Base-by-base conservation (phyloP, 2,113 vertebrate species). In the Gasterosteus aculeatus region DNA sequence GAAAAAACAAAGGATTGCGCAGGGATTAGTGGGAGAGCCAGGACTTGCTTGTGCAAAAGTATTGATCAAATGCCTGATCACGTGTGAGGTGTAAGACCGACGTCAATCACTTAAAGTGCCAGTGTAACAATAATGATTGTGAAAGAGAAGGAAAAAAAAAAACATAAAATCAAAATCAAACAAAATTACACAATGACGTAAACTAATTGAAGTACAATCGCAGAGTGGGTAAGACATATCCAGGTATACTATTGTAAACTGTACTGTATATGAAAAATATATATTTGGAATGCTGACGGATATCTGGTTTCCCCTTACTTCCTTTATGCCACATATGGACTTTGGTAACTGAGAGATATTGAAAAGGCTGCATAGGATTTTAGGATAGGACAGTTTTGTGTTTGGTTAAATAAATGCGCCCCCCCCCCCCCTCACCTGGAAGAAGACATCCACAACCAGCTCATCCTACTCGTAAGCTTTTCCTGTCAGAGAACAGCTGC, bases 61-160 rank as follows among this genome's bases (percentile, higher is more conserved):
- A 77, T 80, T 69, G 79, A 82, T 84, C 78, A 81, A 82, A 82
- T 80, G 62, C 85, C 91, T 82, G 83, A 89, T 82, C 74, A 77
- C 46, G 26, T 57, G 60, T 79, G 39, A 35, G 80, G 31, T 61
- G 78, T 69, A 81, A 60, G 76, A 89, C 77, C 76, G 76, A 85
- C 35, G 74, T 88, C 83, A 82, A 92, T 90, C 75, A 86, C 63
- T 54, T 94, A 94, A 95, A 95, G 92, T 94, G 93, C 94, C 86
- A 73, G 86, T 88, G 91, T 91, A 92, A 91, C 75, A 77, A 93
- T 89, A 89, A 83, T 92, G 68, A 72, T 71, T 82, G 22, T 54
- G 42, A 70, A 68, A 81, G 9, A 70, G 7, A 76, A 12, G 2
- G 1, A 38, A 74, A 67, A 83, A 10, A 70, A 9, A 76, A 39